A percentile compares a stretch with the other conserved stretches of the same genome.
Evolutionary conservation across 2,113 vertebrate genomes (phyloP).

Genomic region (human (Homo sapiens)): GRCh38 chr16:20280501-20281000

Average conservation of each 20-base stretch:
- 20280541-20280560: background rate
- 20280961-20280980: background rate
- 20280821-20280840: background rate
- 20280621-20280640: background rate
- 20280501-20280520: background rate
- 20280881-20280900: background rate
- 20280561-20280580: background rate
- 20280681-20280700: background rate
- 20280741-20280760: background rate
- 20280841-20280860: background rate
- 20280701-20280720: background rate
- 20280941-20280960: background rate
- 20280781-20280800: background rate
- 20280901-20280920: background rate
- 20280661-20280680: background rate
- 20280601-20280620: background rate
- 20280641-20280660: too few relatives aligned
- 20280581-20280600: background rate
- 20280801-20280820: background rate
- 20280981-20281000: background rate
- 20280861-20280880: background rate
- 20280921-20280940: background rate
- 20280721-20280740: too few relatives aligned
- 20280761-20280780: background rate
- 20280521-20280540: background rate